phyloP scores from a whole-genome alignment of 2,888 invertebrate genomes.

The Tortricodes alternella region DNA sequence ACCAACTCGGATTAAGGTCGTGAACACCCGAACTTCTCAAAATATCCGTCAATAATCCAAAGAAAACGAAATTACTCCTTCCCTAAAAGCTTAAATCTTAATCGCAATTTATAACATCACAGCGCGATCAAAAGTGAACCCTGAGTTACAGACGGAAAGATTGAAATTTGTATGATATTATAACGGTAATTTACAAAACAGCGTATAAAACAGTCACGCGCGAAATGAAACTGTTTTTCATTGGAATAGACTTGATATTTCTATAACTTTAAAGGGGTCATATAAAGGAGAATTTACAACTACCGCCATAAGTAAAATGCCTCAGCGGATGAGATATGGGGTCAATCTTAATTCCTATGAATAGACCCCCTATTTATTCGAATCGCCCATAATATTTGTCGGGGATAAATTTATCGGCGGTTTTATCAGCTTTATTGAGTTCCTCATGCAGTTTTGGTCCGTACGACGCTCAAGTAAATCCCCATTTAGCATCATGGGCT shows the following conservation, averaged over 20 bases:
- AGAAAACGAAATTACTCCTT: conserved; percentile 24
- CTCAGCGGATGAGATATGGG: conserved; percentile 31
- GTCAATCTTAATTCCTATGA: conserved; percentile 31
- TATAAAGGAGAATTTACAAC: conserved; percentile 32
- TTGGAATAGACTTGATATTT: background rate
- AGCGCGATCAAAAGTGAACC: background rate
- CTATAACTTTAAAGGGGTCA: conserved; percentile 1
- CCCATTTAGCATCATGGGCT: too few relatives aligned
- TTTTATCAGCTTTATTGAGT: conserved; percentile 15
- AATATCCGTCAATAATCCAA: conserved; percentile 26
- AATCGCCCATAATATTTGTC: conserved; percentile 25
- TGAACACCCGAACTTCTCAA: background rate
- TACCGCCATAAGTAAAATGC: conserved; percentile 31
- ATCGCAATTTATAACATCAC: conserved; percentile 26
- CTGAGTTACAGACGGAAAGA: background rate
- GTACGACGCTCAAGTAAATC: too few relatives aligned
- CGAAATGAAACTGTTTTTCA: background rate
- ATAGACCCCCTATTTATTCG: conserved; percentile 26
- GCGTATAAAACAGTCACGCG: background rate
- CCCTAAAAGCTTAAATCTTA: conserved; percentile 30
- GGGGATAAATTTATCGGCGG: conserved; percentile 20
- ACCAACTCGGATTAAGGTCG: background rate
- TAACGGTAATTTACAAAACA: conserved; percentile 4
- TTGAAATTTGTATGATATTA: background rate
- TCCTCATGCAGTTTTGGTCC: background rate